These are phyloP conservation scores for Pinna nobilis DNA, from an alignment of 1,140 invertebrate species.

Conservation along the genomic window DNA sequence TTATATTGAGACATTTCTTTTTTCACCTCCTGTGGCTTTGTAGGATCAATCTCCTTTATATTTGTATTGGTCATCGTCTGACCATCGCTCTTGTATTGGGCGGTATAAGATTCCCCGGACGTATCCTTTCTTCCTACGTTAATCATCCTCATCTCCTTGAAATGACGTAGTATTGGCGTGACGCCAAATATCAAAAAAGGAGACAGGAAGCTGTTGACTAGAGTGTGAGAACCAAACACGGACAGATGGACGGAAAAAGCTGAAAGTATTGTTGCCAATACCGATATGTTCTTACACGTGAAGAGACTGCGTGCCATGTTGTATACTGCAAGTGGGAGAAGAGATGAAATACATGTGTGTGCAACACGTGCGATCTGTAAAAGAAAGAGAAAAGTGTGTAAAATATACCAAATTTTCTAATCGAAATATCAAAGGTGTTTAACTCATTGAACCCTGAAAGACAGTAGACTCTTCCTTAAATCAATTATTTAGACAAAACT, in stretches of 20 bases:
- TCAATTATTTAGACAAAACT: no score
- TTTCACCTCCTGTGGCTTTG: no score
- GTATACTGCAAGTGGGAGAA: slow-evolving; percentile 55
- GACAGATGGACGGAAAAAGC: slow-evolving; percentile 58
- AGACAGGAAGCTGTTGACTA: slow-evolving; percentile 64
- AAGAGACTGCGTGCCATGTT: slow-evolving; percentile 40
- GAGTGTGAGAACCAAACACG: slow-evolving; percentile 64
- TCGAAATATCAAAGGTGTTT: no score
- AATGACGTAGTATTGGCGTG: slow-evolving; percentile 23
- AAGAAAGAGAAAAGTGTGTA: slow-evolving; percentile 15
- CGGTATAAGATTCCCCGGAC: no score
- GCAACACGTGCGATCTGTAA: slow-evolving; percentile 49
- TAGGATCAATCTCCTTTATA: no score
- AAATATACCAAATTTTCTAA: no score
- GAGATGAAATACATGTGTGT: slow-evolving; percentile 55
- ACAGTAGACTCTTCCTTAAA: no score
- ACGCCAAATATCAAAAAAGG: slow-evolving; percentile 58
- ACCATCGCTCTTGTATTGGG: no score
- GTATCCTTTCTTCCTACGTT: not conserved
- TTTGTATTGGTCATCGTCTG: no score
- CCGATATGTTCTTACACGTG: slow-evolving; percentile 37
- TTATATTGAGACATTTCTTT: no score
- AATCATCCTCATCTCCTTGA: not conserved
- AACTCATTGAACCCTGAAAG: no score
- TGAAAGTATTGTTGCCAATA: slow-evolving; percentile 47